These are phyloP conservation scores for zebrafish (Danio rerio) DNA, from an alignment of 2,113 vertebrate genomes.

Conservation along the genomic window DNA sequence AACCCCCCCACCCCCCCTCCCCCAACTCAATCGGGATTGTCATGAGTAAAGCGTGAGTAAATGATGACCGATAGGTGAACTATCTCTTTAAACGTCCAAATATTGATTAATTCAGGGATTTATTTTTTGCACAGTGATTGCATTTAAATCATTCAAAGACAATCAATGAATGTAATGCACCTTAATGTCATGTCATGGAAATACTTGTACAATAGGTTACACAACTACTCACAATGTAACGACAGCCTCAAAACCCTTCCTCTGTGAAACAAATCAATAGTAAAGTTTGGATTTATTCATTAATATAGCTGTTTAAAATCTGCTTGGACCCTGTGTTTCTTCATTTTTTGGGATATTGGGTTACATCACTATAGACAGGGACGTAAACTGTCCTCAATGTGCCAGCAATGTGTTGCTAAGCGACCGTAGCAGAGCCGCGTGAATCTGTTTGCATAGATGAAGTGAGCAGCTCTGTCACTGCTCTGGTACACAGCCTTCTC, in stretches of 20 bases:
- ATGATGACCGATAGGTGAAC: not conserved
- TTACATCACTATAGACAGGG: slow-evolving; percentile 47
- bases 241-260: not conserved
- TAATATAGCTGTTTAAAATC: not conserved
- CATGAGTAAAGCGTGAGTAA: too few relatives aligned
- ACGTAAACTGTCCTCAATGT: slow-evolving; percentile 48
- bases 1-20: too few relatives aligned
- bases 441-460: slow-evolving; percentile 60
- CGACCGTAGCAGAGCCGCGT: slow-evolving; percentile 54
- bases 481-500: slow-evolving; percentile 2
- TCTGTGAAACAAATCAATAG: not conserved
- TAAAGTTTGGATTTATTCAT: not conserved
- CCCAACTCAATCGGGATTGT: too few relatives aligned
- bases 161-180: slow-evolving; percentile 20
- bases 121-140: not conserved
- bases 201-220: not conserved
- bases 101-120: not conserved
- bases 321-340: not conserved
- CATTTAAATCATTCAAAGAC: slow-evolving; percentile 1
- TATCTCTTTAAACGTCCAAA: not conserved
- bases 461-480: slow-evolving; percentile 31
- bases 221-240: not conserved
- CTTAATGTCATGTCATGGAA: not conserved
- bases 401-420: slow-evolving; percentile 64
- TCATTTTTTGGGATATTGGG: not conserved